Base-by-base conservation (phyloP, 1,140 invertebrate species). In the Drosophila santomea region DNA sequence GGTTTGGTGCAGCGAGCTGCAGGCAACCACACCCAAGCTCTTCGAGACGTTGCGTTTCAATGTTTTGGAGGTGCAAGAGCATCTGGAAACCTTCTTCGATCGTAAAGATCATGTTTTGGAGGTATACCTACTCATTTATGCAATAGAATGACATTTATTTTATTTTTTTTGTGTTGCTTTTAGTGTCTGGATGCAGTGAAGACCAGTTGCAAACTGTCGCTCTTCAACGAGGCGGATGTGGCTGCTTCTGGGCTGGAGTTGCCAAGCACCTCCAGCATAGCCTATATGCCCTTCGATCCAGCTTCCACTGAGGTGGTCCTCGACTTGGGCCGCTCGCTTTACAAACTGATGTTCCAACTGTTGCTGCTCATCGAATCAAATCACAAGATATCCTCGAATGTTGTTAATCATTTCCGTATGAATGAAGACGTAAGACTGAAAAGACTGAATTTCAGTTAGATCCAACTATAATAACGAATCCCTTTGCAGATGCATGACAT, bases 281-380 rank as follows among this genome's bases (percentile, higher is more conserved):
- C 79, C 6, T 92, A 91, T 50, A 92, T 92, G 86, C 77, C 90
- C 4, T 91, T 91, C 35, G 92, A 92, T 50, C 91, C 91, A 0
- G 91, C 91, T 35, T 91, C 91, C 23, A 82, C 91, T 2, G 92
- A 96, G 74, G 94, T 95, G 78, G 90, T 95, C 1, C 76, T 96
- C 10, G 96, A 98, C 68, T 92, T 98, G 28, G 97, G 97, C 15
- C 95, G 96, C 78, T 95, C 96, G 50, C 93, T 99, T 10, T 98
- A 99, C 92, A 98, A 98, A 90, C 94, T 99, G 4, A 97, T 98
- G 90, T 98, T 99, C 86, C 98, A 99, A 91, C 93, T 99, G 12
- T 93, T 99, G 10, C 92, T 99, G 23, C 93, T 99, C 3, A 95
- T 98, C 50, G 98, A 99, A 93, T 97, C 97, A 15, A 97, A 97